Base-by-base conservation (phyloP, 2,113 vertebrate species). In the Ifrita kowaldi region DNA sequence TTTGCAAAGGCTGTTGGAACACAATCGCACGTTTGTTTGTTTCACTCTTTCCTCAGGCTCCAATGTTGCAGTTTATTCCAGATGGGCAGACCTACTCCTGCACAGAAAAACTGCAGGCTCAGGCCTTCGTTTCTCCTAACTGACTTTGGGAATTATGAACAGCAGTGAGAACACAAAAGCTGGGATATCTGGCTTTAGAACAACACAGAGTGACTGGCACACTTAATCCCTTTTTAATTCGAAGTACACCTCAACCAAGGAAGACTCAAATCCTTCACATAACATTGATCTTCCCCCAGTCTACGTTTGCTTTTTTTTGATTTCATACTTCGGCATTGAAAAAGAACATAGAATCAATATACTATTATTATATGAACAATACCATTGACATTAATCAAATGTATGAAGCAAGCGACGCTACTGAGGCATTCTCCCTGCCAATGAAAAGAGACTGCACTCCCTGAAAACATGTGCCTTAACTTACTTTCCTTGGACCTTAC, bases 31-130 rank as follows among this genome's bases (percentile, higher is more conserved):
- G 5, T 63, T 70, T 91, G 79, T 78, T 91, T 83, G 69, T 67
- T 76, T 56, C 79, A 44, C 30, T 84, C 33, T n/a, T 74, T 74
- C 73, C 84, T 70, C 41, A n/a, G 20, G 52, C 67, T 68, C 37
- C 44, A 70, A 1, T 4, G 52, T 0, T 63, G 85, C 84, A 37
- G 44, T 42, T 87, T 27, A 76, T 76, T 79, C 50, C 69, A 79
- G 41, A 39, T 33, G 52, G 23, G 55, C 44, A 90, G 56, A 73
- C 32, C 50, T 65, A 50, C 10, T 69, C 30, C 73, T 7, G 75
- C 63, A 80, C 27, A 77, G 82, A 87, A 75, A 95, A 96, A 77
- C 52, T 77, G 92, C 75, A 92, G 55, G 71, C 75, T 96, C 79
- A 88, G 94, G 76, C 55, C 52, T 88, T 47, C 47, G 3, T 73